Base-by-base conservation (phyloP, 2,797 vertebrate species). In the Bryconaethiops microstoma region DNA sequence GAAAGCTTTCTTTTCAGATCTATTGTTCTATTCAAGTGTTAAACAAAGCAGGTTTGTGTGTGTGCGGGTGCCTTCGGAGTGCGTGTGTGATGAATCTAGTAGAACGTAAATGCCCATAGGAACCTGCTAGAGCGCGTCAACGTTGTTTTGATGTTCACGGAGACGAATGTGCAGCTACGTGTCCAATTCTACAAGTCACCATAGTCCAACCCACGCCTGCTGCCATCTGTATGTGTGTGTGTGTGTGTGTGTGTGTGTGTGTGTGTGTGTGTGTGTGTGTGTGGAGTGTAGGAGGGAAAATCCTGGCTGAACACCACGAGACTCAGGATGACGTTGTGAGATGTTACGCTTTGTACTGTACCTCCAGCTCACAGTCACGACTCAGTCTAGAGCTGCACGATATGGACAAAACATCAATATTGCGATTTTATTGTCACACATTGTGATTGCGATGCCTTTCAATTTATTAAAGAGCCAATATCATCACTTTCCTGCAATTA, bases 221-320 rank as follows among this genome's bases (percentile, higher is more conserved):
- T 60, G 9, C 54, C 29, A 29, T 29, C 78, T 78, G 68, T 77
- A 74, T 84, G 82, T 54, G 48, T 14, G n/a, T 68, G 52, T 45
- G 52, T 8, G 64, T 14, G 40, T n/a, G 29, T 29, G 29, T 29
- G 29, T 29, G 29, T 29, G 29, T 29, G 29, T 29, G 29, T n/a
- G n/a, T n/a, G n/a, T n/a, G n/a, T n/a, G n/a, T n/a, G n/a, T n/a
- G n/a, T n/a, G n/a, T n/a, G n/a, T n/a, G n/a, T n/a, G n/a, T n/a
- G n/a, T n/a, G n/a, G n/a, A 23, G 57, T 74, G 85, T 83, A 65
- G 81, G 81, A 68, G 76, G 83, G 83, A 84, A 79, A 83, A 76
- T 72, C 67, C 78, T 63, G 8, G 70, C 64, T 48, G 60, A 10
- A 35, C 19, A 13, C 21, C 40, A 40, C 50, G 54, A 8, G 12